Conservation (phyloP, 2,888 invertebrate genomes). For the Parthenolecanium corni region DNA sequence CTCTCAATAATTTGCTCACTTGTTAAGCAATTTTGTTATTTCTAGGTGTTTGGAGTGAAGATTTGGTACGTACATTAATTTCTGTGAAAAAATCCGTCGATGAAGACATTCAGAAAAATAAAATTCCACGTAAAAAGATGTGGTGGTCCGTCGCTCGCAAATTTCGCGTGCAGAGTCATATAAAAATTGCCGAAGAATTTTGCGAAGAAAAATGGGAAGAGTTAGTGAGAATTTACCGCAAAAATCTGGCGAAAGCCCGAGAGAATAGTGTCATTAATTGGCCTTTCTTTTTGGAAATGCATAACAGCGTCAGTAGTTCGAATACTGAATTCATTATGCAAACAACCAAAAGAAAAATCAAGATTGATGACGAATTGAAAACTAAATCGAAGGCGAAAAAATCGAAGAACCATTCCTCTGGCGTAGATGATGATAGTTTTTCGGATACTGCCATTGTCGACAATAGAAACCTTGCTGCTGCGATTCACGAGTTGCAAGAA, state of each 20-base stretch:
- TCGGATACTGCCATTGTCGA: too few species aligned
- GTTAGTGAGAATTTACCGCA: conserved; percentile 29
- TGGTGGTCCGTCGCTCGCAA: conserved; percentile 28
- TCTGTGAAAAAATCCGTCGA: conserved; percentile 17
- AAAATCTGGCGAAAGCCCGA: conserved; percentile 3
- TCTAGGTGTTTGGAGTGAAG: conserved; percentile 28
- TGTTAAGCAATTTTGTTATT: too few species aligned
- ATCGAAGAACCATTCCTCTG: not conserved
- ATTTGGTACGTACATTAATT: conserved; percentile 30
- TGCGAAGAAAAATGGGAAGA: conserved; percentile 31
- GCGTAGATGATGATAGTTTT: too few species aligned
- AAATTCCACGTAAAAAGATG: conserved; percentile 14
- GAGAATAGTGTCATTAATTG: not conserved
- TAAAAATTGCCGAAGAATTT: conserved; percentile 29
- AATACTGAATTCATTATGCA: not conserved
- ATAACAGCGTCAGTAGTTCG: conserved; percentile 1
- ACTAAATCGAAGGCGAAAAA: not conserved
- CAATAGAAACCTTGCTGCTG: too few species aligned
- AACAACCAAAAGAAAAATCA: not conserved
- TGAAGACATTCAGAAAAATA: not conserved
- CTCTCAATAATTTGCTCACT: too few species aligned
- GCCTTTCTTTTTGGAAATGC: conserved; percentile 23
- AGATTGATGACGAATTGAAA: not conserved
- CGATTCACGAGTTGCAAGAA: conserved; percentile 4
- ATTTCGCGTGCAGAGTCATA: conserved; percentile 26